A percentile compares a stretch with the other conserved stretches of the same genome.
These are phyloP conservation scores for Eudyptes chrysolophus DNA, from an alignment of 2,113 vertebrate genomes.

Conservation along the genomic window DNA sequence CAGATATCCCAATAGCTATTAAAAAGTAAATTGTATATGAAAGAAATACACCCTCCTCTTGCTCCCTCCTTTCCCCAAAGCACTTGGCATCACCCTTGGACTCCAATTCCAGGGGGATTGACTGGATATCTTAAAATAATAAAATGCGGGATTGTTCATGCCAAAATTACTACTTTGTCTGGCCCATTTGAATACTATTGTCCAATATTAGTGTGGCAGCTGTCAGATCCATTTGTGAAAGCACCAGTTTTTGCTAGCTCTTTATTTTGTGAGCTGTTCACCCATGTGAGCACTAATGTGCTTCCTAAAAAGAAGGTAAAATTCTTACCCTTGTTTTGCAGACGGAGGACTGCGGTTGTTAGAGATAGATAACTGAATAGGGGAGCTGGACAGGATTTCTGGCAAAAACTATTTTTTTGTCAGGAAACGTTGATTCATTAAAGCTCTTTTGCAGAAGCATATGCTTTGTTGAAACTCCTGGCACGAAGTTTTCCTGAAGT, in stretches of 20 bases:
- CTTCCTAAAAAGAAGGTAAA: background rate
- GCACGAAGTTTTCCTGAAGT: background rate
- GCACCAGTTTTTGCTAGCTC: background rate
- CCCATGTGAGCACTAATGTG: background rate
- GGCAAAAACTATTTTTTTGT: constrained; percentile 19
- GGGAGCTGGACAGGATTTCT: constrained; percentile 3
- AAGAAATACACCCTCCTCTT: constrained; percentile 29
- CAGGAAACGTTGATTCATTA: constrained; percentile 31
- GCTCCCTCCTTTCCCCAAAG: background rate
- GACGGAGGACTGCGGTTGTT: background rate
- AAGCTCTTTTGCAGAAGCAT: constrained; percentile 3
- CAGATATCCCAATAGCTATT: constrained; percentile 41
- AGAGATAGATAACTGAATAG: background rate
- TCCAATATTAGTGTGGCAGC: background rate
- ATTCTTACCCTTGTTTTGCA: constrained; percentile 4
- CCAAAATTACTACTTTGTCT: background rate
- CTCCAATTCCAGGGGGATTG: background rate
- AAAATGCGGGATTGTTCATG: background rate
- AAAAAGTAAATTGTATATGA: background rate
- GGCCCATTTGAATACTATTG: background rate
- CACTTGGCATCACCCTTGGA: background rate
- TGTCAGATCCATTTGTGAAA: background rate
- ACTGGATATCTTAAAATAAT: background rate
- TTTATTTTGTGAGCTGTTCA: background rate
- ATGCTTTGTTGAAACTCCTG: constrained; percentile 28